A percentile compares a stretch with the other conserved stretches of the same genome.
Conservation (phyloP, 2,797 vertebrate genomes). For the Anableps anableps region DNA sequence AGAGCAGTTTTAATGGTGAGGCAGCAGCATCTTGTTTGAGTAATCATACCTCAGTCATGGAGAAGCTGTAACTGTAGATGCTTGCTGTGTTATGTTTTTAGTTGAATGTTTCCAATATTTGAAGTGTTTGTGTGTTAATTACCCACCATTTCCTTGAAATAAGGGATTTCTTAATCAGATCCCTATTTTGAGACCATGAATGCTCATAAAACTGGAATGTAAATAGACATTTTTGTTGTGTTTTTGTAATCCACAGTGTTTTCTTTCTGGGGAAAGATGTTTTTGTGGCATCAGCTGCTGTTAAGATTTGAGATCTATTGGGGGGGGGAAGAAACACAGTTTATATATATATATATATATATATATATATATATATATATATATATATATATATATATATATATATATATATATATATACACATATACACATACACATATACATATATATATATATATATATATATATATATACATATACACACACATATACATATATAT, state of each 20-base stretch:
- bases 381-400: too few relatives aligned
- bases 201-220: conserved; percentile 12
- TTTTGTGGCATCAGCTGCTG: neutral
- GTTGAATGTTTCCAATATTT: conserved; percentile 12
- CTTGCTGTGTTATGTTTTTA: neutral
- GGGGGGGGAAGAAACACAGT: too few relatives aligned
- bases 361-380: too few relatives aligned
- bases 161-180: conserved; percentile 33
- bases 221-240: conserved; percentile 39
- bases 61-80: conserved; percentile 30
- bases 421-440: too few relatives aligned
- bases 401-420: too few relatives aligned
- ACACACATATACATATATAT: too few relatives aligned
- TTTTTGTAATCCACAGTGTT: neutral
- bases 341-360: too few relatives aligned
- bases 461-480: too few relatives aligned
- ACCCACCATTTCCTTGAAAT: conserved; percentile 12
- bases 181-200: neutral
- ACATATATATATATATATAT: too few relatives aligned
- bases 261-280: neutral
- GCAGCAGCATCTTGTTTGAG: conserved; percentile 22
- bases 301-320: neutral
- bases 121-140: conserved; percentile 8
- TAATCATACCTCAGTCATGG: conserved; percentile 12
- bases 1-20: neutral